phyloP scores from a whole-genome alignment of 2,888 invertebrate species.

The Tribolium freemani region DNA sequence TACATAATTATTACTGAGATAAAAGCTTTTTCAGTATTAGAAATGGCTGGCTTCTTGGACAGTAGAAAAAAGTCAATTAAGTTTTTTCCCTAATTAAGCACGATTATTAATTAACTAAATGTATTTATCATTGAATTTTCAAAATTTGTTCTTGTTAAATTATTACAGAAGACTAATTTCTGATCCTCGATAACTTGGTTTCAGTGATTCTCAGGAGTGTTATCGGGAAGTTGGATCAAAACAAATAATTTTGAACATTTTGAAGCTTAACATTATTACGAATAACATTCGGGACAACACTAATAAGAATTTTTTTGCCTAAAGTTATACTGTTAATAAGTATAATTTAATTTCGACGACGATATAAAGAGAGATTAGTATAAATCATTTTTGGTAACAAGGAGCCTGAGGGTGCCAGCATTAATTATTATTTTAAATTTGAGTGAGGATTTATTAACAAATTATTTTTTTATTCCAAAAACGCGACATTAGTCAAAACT shows the following conservation, averaged over 20 bases:
- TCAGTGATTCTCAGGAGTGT: not conserved
- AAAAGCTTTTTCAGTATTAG: too few relatives aligned
- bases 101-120: not conserved
- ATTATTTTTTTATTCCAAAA: slow-evolving; percentile 19
- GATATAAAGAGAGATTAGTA: slow-evolving; percentile 20
- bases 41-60: too few relatives aligned
- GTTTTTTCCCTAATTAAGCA: not conserved
- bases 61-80: not conserved
- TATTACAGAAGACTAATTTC: not conserved
- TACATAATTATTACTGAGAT: too few relatives aligned
- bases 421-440: slow-evolving; percentile 23
- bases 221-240: too few relatives aligned
- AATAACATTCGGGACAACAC: not conserved
- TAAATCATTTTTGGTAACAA: slow-evolving; percentile 27
- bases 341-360: slow-evolving; percentile 30
- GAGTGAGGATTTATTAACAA: slow-evolving; percentile 25
- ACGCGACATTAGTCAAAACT: slow-evolving; percentile 3
- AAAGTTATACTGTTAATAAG: slow-evolving; percentile 26
- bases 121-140: not conserved
- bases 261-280: not conserved
- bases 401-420: slow-evolving; percentile 9
- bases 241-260: not conserved
- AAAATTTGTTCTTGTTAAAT: not conserved
- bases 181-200: not conserved
- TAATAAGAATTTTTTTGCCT: slow-evolving; percentile 28